Conservation (phyloP, 2,888 invertebrate genomes). For the Eristalis tenax region DNA sequence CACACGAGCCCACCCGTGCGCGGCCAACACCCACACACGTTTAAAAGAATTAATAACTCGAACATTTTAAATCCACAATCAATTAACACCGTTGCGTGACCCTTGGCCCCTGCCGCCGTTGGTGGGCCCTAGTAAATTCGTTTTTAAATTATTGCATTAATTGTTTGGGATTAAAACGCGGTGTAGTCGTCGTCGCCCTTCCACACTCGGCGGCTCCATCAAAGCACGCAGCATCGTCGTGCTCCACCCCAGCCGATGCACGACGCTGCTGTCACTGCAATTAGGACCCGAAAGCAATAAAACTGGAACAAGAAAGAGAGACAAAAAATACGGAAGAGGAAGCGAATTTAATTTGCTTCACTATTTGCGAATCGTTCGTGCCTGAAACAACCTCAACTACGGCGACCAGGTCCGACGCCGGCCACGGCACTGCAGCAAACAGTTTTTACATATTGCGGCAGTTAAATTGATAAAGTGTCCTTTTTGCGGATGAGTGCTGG, state of each 20-base stretch:
- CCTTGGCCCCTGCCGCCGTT: neutral
- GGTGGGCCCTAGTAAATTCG: too few species aligned
- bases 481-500: slow-evolving; percentile 67
- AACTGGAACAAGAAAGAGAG: slow-evolving; percentile 8
- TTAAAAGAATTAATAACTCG: slow-evolving; percentile 30
- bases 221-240: slow-evolving; percentile 33
- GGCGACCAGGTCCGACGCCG: slow-evolving; percentile 19
- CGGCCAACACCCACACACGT: neutral
- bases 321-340: slow-evolving; percentile 20
- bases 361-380: slow-evolving; percentile 56
- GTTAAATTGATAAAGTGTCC: slow-evolving; percentile 71
- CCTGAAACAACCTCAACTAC: slow-evolving; percentile 59
- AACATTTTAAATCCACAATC: slow-evolving; percentile 26
- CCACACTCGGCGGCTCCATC: slow-evolving; percentile 6
- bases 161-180: slow-evolving; percentile 56
- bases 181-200: neutral
- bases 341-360: slow-evolving; percentile 65
- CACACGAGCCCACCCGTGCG: neutral
- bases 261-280: slow-evolving; percentile 36
- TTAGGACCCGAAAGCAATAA: slow-evolving; percentile 38
- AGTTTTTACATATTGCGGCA: slow-evolving; percentile 71
- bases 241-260: neutral
- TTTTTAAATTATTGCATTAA: slow-evolving; percentile 60
- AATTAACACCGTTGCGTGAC: slow-evolving; percentile 26
- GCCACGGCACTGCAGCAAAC: slow-evolving; percentile 59